phyloP scores from a whole-genome alignment of 2,113 vertebrate species.

The Apodemus speciosus region DNA sequence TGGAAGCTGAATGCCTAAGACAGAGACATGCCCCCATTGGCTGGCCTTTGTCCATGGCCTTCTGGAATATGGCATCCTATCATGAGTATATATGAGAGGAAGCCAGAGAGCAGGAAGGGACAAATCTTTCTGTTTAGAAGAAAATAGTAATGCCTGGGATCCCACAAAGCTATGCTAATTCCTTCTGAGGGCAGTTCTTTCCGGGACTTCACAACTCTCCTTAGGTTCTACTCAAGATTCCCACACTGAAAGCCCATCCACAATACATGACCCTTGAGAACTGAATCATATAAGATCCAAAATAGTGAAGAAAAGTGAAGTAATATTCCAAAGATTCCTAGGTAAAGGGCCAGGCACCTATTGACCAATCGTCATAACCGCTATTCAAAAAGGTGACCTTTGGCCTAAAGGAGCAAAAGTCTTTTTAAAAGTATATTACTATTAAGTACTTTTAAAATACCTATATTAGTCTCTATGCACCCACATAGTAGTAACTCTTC shows the following conservation, averaged over 20 bases:
- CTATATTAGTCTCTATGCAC: neutral
- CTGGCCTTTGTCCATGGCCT: neutral
- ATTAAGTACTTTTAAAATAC: conserved; percentile 5
- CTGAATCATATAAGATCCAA: neutral
- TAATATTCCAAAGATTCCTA: neutral
- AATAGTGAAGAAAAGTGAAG: neutral
- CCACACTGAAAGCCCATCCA: neutral
- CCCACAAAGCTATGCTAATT: neutral
- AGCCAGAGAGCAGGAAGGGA: neutral
- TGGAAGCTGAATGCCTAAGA: neutral
- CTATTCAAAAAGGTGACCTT: neutral
- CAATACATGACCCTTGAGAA: neutral
- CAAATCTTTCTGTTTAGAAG: neutral
- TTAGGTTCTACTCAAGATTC: no score
- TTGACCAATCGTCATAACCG: neutral
- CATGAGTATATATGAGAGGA: neutral
- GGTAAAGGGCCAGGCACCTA: neutral
- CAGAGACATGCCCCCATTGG: neutral
- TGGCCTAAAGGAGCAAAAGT: neutral
- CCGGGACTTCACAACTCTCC: neutral
- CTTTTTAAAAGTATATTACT: conserved; percentile 17
- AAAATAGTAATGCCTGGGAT: neutral
- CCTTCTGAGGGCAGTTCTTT: neutral
- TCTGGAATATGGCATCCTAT: neutral
- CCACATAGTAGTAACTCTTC: neutral